phyloP scores from a whole-genome alignment of 2,888 invertebrate genomes.

The Ochlodes sylvanus region DNA sequence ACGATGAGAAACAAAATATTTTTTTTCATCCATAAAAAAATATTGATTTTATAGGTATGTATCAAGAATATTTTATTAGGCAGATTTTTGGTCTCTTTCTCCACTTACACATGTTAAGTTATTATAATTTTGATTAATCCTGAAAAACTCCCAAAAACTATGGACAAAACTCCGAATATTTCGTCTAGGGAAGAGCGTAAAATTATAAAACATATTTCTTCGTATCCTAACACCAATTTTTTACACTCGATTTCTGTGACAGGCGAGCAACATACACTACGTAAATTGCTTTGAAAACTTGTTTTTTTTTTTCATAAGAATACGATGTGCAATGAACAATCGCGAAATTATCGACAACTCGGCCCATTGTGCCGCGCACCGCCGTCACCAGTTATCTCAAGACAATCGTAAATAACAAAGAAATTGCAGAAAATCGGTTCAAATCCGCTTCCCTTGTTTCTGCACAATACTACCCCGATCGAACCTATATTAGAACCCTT shows the following conservation, averaged over 20 bases:
- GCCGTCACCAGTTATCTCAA: constrained; percentile 50
- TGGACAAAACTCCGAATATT: too few species aligned
- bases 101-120: too few species aligned
- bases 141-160: too few species aligned
- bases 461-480: constrained; percentile 66
- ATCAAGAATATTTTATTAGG: too few species aligned
- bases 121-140: too few species aligned
- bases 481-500: constrained; percentile 78
- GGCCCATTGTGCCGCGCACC: constrained; percentile 50
- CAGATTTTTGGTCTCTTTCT: too few species aligned
- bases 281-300: constrained; percentile 21
- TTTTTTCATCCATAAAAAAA: too few species aligned
- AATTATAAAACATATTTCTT: too few species aligned
- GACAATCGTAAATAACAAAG: constrained; percentile 54
- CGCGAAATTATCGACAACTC: constrained; percentile 55
- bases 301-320: neutral
- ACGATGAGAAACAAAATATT: too few species aligned
- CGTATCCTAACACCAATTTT: neutral
- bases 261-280: constrained; percentile 4
- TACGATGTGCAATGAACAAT: constrained; percentile 42
- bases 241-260: neutral
- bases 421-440: constrained; percentile 55
- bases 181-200: too few species aligned
- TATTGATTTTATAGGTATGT: too few species aligned
- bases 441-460: constrained; percentile 65